phyloP scores from a whole-genome alignment of 1,140 invertebrate genomes.

The Chrysoperla carnea region DNA sequence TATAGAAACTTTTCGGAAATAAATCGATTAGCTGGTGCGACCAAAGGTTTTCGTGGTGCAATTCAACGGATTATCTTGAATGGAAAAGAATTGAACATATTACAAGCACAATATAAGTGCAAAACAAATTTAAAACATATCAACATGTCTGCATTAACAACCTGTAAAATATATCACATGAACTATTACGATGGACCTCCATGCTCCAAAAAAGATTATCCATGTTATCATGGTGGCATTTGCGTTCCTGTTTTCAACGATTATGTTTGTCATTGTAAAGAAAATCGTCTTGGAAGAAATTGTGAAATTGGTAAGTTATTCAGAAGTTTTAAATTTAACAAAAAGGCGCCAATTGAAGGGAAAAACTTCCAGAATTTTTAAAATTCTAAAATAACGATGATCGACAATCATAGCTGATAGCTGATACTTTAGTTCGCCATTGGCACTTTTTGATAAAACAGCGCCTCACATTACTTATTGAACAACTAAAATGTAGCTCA shows the following conservation, averaged over 20 bases:
- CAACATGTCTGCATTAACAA: conserved; percentile 11
- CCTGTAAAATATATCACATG: not conserved
- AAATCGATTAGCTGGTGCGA: conserved; percentile 52
- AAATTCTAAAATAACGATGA: too few species aligned
- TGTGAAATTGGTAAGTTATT: conserved; percentile 50
- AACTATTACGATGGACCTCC: conserved; percentile 47
- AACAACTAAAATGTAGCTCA: too few species aligned
- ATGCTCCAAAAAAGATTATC: conserved; percentile 39
- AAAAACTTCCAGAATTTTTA: too few species aligned
- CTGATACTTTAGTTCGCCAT: too few species aligned
- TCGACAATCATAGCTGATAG: too few species aligned
- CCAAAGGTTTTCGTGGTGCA: conserved; percentile 60
- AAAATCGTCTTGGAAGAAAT: conserved; percentile 42
- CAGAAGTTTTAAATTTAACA: too few species aligned
- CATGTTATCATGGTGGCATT: conserved; percentile 56
- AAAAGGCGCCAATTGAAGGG: too few species aligned
- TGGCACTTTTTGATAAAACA: too few species aligned
- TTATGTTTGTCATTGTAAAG: conserved; percentile 51
- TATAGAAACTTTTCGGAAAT: conserved; percentile 46
- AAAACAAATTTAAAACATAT: conserved; percentile 20
- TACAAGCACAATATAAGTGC: conserved; percentile 21
- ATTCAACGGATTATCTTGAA: conserved; percentile 74
- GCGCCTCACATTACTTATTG: too few species aligned
- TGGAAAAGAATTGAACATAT: conserved; percentile 40
- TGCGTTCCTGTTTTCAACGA: conserved; percentile 55